Base-by-base conservation (phyloP, 2,113 vertebrate species). In the Caloenas nicobarica region DNA sequence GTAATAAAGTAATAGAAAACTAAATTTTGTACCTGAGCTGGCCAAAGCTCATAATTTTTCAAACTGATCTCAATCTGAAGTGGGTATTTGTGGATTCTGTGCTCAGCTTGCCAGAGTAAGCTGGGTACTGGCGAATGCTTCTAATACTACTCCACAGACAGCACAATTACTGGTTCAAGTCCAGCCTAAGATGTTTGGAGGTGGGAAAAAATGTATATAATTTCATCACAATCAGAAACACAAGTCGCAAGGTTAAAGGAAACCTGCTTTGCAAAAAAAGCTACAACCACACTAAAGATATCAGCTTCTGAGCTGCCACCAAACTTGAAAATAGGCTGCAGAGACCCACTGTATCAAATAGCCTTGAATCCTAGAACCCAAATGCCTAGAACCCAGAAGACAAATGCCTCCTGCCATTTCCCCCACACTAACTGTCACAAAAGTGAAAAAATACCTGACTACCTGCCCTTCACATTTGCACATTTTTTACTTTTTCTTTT, bases 101-200 rank as follows among this genome's bases (percentile, higher is more conserved):
- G 33, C 19, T 86, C 71, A 82, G 23, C 58, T 61, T 77, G 91
- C 76, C 91, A 92, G 68, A 48, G 17, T 56, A 72, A 73, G 34
- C 72, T 86, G 89, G 83, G 83, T 83, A 54, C 72, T 3, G 2
- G 64, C 5, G 4, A 92, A 71, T 3, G 5, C 22, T 86, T 91
- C 80, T 73, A 77, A 77, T 88, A 88, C 83, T 72, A 77, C 31
- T 91, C 72, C 77, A 73, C 77, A 81, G 89, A 77, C 46, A 95
- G 62, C 87, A 66, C 81, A 96, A 93, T 53, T 80, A 69, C 64
- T 86, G 86, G 60, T 88, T 81, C 80, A 72, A 70, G 56, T 88
- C 72, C 68, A 92, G 72, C 44, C 53, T 33, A 60, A 38, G 44
- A 68, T 56, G 19, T 64, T 79, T 79, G 44, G 21, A 64, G n/a